Base-by-base conservation (phyloP, 2,888 invertebrate species). In the Meganola albula region DNA sequence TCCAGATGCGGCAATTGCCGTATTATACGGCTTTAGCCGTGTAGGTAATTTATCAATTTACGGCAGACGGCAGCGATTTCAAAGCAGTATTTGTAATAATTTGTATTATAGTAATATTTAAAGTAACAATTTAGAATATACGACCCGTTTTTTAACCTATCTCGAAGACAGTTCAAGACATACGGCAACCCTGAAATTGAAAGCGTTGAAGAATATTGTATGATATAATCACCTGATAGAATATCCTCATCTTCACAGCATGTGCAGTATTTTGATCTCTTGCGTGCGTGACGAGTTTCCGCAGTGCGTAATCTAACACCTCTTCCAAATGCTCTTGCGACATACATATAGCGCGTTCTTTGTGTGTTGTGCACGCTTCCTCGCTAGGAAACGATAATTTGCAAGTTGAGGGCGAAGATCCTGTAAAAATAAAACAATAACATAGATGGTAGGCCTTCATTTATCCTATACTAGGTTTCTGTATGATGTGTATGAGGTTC, bases 191-290 rank as follows among this genome's bases (percentile, higher is more conserved):
- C n/a, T n/a, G n/a, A n/a, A n/a, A n/a, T n/a, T n/a, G n/a, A n/a
- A n/a, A n/a, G n/a, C n/a, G n/a, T n/a, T n/a, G n/a, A n/a, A n/a
- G n/a, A n/a, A n/a, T n/a, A n/a, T n/a, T n/a, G n/a, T n/a, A n/a
- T n/a, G n/a, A n/a, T n/a, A 12, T 7, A 6, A 10, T 8, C 23
- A 92, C 90, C 76, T 93, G 92, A 61, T 93, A 94, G 75, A 94
- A 94, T 63, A 94, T 88, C 65, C 92, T 90, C 54, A 94, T 76
- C 58, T 90, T 91, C 65, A 92, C 91, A n/a, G 92, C 90, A 14
- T 92, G 90, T 29, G 77, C 60, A 1, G 83, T 58, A 37, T 87
- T 84, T 40, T 84, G 74, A 16, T 85, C 83, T 20, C 58, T 51
- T 37, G 64, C 68, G 25, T 73, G 74, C 48, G 58, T 65, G 44